Evolutionary conservation across 2,113 vertebrate genomes (phyloP).

Genomic region (western clawed frog (Xenopus tropicalis)): DNA sequence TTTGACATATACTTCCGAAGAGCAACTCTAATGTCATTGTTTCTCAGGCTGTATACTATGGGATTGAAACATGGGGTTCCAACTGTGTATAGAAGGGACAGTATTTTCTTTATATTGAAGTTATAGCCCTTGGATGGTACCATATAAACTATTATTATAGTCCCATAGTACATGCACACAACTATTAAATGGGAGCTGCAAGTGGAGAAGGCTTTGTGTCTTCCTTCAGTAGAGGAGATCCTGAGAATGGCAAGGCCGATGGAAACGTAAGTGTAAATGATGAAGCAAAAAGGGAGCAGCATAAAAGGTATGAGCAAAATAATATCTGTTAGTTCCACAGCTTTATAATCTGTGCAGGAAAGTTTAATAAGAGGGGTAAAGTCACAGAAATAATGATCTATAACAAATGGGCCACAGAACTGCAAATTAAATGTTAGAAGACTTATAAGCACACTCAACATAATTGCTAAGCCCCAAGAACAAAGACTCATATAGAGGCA

Average conservation of each 20-base stretch:
- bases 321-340: constrained; percentile 20
- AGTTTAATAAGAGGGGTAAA: constrained; percentile 44
- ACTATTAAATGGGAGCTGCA: constrained; percentile 42
- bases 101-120: constrained; percentile 45
- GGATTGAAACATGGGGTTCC: constrained; percentile 53
- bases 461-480: constrained; percentile 50
- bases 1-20: too few relatives aligned
- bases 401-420: constrained; percentile 49
- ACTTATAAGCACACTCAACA: constrained; percentile 38
- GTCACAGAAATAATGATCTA: constrained; percentile 55
- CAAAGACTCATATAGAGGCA: constrained; percentile 34
- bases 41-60: constrained; percentile 52
- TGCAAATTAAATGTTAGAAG: constrained; percentile 46
- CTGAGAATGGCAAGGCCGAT: constrained; percentile 36
- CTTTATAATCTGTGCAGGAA: constrained; percentile 42
- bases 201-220: constrained; percentile 42
- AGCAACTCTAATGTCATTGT: constrained; percentile 48
- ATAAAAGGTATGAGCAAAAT: constrained; percentile 33
- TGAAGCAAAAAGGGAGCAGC: constrained; percentile 36
- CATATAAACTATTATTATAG: constrained; percentile 49
- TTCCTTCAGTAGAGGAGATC: constrained; percentile 38
- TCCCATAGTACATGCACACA: constrained; percentile 48
- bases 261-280: constrained; percentile 33
- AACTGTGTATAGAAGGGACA: constrained; percentile 50
- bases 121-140: constrained; percentile 27